These are phyloP conservation scores for Neoitamus cyanurus DNA, from an alignment of 2,888 invertebrate species.

Conservation along the genomic window DNA sequence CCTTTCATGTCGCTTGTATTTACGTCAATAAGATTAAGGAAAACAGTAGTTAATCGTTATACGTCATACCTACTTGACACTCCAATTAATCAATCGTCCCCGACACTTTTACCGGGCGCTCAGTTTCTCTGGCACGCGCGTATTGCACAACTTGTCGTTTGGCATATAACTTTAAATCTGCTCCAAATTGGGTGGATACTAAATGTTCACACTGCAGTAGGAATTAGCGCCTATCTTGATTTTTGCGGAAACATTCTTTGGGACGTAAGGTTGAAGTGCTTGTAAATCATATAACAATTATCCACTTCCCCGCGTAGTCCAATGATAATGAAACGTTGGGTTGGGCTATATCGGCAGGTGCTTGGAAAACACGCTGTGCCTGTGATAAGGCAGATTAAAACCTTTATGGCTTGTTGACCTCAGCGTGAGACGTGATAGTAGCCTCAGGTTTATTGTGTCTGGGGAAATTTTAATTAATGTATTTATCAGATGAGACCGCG, in stretches of 20 bases:
- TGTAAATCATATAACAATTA: background rate
- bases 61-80: background rate
- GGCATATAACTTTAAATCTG: background rate
- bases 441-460: background rate
- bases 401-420: background rate
- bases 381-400: background rate
- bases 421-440: background rate
- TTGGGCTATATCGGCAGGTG: background rate
- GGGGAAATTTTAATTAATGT: background rate
- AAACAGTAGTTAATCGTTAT: too few relatives aligned
- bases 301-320: background rate
- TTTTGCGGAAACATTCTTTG: background rate
- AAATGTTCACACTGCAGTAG: background rate
- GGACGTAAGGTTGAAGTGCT: background rate
- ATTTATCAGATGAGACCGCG: background rate
- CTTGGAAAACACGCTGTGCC: background rate
- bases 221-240: background rate
- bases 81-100: background rate
- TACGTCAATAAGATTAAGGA: too few relatives aligned
- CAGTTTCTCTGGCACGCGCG: too few relatives aligned
- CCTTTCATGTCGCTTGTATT: too few relatives aligned
- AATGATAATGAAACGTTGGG: background rate
- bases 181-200: background rate
- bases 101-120: background rate
- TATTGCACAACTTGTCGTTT: background rate